phyloP scores from a whole-genome alignment of 2,113 vertebrate species.

The pig (Sus scrofa) region T2T-Sscrofa CM000817.6:168172501-168173000 shows the following conservation, averaged over 20 bases:
- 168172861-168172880: too few relatives aligned
- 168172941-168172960: too few relatives aligned
- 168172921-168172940: too few relatives aligned
- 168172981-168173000: too few relatives aligned
- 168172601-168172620: neutral
- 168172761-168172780: slow-evolving; percentile 45
- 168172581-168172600: neutral
- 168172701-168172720: neutral
- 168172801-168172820: slow-evolving; percentile 54
- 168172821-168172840: slow-evolving; percentile 64
- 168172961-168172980: too few relatives aligned
- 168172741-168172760: neutral
- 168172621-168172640: neutral
- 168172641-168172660: neutral
- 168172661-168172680: neutral
- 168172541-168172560: neutral
- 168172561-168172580: neutral
- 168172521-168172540: neutral
- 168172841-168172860: too few relatives aligned
- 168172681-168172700: neutral
- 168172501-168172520: slow-evolving; percentile 29
- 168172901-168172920: too few relatives aligned
- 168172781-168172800: slow-evolving; percentile 60
- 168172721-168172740: neutral
- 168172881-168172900: too few relatives aligned